A percentile compares a stretch with the other conserved stretches of the same genome.
Evolutionary conservation across 2,113 vertebrate species (phyloP).

Genomic region (Serinus canaria): DNA sequence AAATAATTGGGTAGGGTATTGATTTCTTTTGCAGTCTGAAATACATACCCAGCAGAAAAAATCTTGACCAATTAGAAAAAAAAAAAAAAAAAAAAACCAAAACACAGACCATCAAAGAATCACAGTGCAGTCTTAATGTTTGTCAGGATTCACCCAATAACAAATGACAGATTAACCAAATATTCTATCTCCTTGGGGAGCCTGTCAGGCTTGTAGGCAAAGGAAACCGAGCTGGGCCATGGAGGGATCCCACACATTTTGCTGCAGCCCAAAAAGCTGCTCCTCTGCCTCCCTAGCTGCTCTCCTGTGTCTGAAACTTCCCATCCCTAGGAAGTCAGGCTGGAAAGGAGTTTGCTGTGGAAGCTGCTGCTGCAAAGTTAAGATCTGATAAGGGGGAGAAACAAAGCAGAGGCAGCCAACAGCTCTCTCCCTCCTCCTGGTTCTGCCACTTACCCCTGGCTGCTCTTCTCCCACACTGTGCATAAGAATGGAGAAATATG

Average conservation of each 20-base stretch:
- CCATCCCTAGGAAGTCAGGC: not conserved
- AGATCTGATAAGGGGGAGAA: conserved; percentile 30
- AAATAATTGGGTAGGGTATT: not conserved
- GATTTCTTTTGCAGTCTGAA: not conserved
- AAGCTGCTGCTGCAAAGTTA: not conserved
- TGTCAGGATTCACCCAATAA: not conserved
- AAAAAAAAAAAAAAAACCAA: not conserved
- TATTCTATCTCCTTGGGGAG: not conserved
- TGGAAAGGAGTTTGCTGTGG: not conserved
- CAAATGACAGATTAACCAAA: not conserved
- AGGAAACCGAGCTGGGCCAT: not conserved
- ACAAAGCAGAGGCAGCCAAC: not conserved
- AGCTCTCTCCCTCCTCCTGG: conserved; percentile 12
- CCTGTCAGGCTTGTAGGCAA: not conserved
- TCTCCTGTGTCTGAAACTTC: not conserved
- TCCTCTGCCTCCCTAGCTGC: not conserved
- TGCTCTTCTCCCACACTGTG: not conserved
- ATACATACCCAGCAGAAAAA: not conserved
- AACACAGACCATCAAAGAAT: not conserved
- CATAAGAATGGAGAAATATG: not conserved
- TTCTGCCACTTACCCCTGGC: conserved; percentile 5
- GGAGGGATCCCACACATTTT: not conserved
- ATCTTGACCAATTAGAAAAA: not conserved
- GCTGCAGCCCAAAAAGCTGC: not conserved
- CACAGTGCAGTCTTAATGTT: not conserved